Conservation (phyloP, 1,140 invertebrate species). For the Orussus abietinus region DNA sequence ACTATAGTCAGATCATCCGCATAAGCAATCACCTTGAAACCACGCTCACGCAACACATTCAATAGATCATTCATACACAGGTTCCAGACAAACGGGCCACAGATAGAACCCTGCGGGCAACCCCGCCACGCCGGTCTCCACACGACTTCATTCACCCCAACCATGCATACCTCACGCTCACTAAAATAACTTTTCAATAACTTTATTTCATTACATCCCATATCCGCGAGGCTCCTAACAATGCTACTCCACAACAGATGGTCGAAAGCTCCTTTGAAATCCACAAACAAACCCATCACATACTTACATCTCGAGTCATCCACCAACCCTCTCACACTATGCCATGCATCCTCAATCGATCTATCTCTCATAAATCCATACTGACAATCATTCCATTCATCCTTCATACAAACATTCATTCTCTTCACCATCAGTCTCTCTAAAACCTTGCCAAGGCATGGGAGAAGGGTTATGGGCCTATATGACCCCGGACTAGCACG, state of each 20-base stretch:
- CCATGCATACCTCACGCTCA: constrained; percentile 8
- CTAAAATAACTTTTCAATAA: constrained; percentile 10
- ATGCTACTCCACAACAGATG: constrained; percentile 24
- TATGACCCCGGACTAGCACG: constrained; percentile 21
- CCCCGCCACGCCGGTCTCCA: background rate
- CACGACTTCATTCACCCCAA: constrained; percentile 1
- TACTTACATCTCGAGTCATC: constrained; percentile 1
- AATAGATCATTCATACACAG: constrained; percentile 25
- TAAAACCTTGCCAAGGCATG: constrained; percentile 24
- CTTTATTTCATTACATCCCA: constrained; percentile 1
- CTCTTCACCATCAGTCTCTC: constrained; percentile 22
- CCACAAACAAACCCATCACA: constrained; percentile 17
- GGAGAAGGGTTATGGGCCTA: constrained; percentile 24
- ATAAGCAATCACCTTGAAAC: constrained; percentile 20
- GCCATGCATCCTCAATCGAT: constrained; percentile 16
- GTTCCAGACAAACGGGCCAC: constrained; percentile 26
- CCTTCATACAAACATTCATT: constrained; percentile 7
- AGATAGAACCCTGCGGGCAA: constrained; percentile 21
- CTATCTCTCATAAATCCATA: constrained; percentile 11
- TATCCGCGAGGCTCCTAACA: constrained; percentile 11
- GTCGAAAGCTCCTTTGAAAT: constrained; percentile 35
- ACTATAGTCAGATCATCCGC: constrained; percentile 26
- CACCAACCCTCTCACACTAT: background rate
- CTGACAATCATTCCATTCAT: constrained; percentile 9
- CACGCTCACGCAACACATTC: background rate